A percentile compares a stretch with the other conserved stretches of the same genome.
These are phyloP conservation scores for Phrynosoma blainvillii DNA, from an alignment of 2,113 vertebrate species.

Conservation along the genomic window DNA sequence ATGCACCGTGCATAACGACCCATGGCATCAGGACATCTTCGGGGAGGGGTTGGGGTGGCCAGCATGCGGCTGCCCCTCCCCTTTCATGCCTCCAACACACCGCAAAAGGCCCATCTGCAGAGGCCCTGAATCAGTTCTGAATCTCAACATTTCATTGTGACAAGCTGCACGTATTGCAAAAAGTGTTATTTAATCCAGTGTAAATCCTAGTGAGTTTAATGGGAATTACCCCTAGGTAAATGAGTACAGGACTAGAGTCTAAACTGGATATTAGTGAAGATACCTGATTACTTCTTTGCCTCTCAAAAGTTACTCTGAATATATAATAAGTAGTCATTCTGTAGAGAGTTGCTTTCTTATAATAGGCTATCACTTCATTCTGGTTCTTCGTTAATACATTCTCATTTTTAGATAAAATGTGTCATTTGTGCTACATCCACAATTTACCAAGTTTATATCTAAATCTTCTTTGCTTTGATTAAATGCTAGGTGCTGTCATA, in stretches of 20 bases:
- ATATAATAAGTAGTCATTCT: not conserved
- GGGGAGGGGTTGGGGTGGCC: too few species aligned
- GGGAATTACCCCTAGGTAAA: not conserved
- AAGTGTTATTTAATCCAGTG: not conserved
- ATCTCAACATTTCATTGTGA: too few species aligned
- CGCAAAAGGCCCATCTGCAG: too few species aligned
- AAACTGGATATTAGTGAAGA: not conserved
- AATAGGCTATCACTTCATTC: not conserved
- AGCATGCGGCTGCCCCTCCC: too few species aligned
- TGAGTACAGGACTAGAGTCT: not conserved
- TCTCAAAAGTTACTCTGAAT: not conserved
- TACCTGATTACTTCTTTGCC: not conserved
- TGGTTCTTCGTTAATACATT: not conserved
- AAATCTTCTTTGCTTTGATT: not conserved
- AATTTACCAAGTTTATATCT: not conserved
- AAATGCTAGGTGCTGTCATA: too few species aligned
- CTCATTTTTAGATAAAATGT: constrained; percentile 3
- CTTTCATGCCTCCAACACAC: too few species aligned
- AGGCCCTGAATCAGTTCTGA: too few species aligned
- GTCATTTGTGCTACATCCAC: not conserved
- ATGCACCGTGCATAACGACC: too few species aligned
- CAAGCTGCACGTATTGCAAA: too few species aligned
- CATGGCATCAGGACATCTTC: too few species aligned
- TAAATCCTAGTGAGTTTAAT: not conserved
- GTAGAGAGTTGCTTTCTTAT: not conserved